Evolutionary conservation across 2,113 vertebrate genomes (phyloP).

Genomic region (Struthidea cinerea): DNA sequence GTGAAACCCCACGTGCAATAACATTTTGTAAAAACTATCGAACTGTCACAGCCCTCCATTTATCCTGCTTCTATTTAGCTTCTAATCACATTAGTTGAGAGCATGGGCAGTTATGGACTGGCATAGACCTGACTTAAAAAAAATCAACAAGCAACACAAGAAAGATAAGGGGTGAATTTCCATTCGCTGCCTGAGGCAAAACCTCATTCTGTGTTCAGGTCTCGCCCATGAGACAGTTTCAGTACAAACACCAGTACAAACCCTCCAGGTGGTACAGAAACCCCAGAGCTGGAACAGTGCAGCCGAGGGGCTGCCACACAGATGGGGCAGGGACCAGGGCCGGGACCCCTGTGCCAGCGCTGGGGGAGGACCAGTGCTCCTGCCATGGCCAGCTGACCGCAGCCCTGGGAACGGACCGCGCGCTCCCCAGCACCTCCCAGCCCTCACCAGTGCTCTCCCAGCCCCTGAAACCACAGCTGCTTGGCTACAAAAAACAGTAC

Average conservation of each 20-base stretch:
- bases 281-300: fast-evolving
- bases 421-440: not conserved
- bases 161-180: not conserved
- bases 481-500: not conserved
- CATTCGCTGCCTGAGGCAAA: not conserved
- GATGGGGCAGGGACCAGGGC: not conserved
- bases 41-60: not conserved
- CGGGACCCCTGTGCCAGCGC: fast-evolving
- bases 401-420: fast-evolving
- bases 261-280: fast-evolving
- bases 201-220: fast-evolving
- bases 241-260: fast-evolving
- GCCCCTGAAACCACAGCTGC: not conserved
- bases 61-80: not conserved
- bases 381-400: fast-evolving
- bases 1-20: not conserved
- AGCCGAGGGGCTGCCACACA: fast-evolving
- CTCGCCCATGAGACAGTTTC: fast-evolving
- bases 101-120: not conserved
- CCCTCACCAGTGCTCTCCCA: not conserved
- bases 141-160: not conserved
- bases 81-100: not conserved
- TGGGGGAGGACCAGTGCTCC: not conserved
- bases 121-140: not conserved
- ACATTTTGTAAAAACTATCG: fast-evolving